These are phyloP conservation scores for Pseudopleuronectes americanus DNA, from an alignment of 2,797 vertebrate genomes.

Conservation along the genomic window DNA sequence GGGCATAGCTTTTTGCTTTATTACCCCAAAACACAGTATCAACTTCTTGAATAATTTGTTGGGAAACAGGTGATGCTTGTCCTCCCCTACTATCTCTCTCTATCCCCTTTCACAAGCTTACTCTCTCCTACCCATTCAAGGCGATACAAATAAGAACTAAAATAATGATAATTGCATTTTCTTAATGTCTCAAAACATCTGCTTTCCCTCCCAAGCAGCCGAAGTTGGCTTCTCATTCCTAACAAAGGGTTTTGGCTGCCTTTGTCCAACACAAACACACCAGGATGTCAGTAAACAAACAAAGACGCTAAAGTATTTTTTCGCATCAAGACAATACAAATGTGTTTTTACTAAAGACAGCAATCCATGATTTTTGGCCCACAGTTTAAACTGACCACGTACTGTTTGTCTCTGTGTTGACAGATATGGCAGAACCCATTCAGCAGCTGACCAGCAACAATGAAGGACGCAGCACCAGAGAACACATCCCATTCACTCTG, in stretches of 20 bases:
- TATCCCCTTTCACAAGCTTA: no score
- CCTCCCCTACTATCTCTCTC: no score
- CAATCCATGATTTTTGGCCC: not conserved
- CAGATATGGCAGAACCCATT: conserved; percentile 93
- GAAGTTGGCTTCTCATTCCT: not conserved
- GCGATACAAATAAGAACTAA: no score
- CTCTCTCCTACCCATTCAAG: no score
- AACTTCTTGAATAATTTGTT: not conserved
- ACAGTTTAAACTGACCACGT: conserved; percentile 17
- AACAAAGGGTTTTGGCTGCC: not conserved
- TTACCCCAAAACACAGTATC: not conserved
- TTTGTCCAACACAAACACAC: not conserved
- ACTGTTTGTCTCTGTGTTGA: conserved; percentile 43
- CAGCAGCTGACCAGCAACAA: conserved; percentile 90
- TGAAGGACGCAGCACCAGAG: conserved; percentile 80
- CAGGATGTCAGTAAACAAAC: not conserved
- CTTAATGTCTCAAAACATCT: no score
- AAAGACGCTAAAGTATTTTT: not conserved
- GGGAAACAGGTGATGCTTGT: no score
- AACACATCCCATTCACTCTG: conserved; percentile 85
- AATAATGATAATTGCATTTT: not conserved
- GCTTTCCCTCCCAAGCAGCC: no score
- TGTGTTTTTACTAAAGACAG: not conserved
- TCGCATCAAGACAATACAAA: not conserved
- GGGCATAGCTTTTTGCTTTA: not conserved